Conservation (phyloP, 1,140 invertebrate genomes). For the Sarcophaga bullata region DNA sequence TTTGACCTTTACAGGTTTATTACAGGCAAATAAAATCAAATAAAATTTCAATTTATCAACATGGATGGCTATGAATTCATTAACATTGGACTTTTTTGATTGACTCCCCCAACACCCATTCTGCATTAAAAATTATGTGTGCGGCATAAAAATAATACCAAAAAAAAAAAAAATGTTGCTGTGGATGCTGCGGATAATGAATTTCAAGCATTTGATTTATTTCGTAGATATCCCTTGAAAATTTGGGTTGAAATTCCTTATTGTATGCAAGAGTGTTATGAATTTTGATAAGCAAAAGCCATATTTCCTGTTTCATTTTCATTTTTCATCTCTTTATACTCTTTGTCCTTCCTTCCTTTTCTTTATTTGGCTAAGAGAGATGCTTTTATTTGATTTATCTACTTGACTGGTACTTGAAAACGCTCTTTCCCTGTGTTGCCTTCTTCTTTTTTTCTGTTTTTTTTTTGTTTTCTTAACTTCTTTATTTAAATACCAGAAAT, state of each 20-base stretch:
- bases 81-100: neutral
- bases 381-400: slow-evolving; percentile 6
- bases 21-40: neutral
- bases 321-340: neutral
- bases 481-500: neutral
- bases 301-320: too few relatives aligned
- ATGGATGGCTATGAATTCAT: neutral
- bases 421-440: neutral
- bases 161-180: too few relatives aligned
- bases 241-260: neutral
- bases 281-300: slow-evolving; percentile 10
- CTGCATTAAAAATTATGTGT: neutral
- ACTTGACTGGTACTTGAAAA: neutral
- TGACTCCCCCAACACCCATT: too few relatives aligned
- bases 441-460: too few relatives aligned
- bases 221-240: neutral
- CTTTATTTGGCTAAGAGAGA: neutral
- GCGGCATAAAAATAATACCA: neutral
- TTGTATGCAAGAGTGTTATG: slow-evolving; percentile 5
- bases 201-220: neutral
- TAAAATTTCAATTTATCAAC: neutral
- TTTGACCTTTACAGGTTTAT: neutral
- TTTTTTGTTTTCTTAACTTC: too few relatives aligned
- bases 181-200: too few relatives aligned
- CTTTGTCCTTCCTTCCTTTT: neutral